Conservation (phyloP, 2,888 invertebrate species). For the Polyommatus iphigenia region DNA sequence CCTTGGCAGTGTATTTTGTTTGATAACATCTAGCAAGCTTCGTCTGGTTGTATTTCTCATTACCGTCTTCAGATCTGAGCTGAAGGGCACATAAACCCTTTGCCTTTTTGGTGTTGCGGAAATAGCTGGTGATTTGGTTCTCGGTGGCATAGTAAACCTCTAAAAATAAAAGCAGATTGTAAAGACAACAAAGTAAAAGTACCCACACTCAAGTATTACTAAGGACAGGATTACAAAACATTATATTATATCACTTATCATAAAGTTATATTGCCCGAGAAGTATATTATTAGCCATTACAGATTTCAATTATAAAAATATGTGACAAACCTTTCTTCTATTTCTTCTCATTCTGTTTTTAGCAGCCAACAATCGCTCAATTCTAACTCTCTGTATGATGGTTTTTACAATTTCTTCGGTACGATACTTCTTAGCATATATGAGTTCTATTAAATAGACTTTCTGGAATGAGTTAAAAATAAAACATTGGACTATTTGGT, state of each 20-base stretch:
- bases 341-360: constrained; percentile 45
- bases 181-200: not conserved
- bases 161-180: not conserved
- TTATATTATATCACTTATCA: not conserved
- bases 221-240: not conserved
- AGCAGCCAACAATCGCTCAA: constrained; percentile 50
- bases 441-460: constrained; percentile 58
- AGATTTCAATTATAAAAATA: not conserved
- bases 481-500: not conserved
- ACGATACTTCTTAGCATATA: constrained; percentile 56
- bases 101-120: constrained; percentile 51
- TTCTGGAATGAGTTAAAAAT: constrained; percentile 51
- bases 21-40: constrained; percentile 35
- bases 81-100: constrained; percentile 43
- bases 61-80: constrained; percentile 43
- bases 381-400: constrained; percentile 52
- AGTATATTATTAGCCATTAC: not conserved
- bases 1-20: constrained; percentile 34
- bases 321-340: constrained; percentile 41
- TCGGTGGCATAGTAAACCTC: not conserved
- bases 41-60: constrained; percentile 42
- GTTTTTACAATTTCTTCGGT: constrained; percentile 47
- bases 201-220: not conserved
- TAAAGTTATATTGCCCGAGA: no score
- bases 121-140: constrained; percentile 54